Evolutionary conservation across 2,888 invertebrate genomes (phyloP).

Genomic region (Schizotus pectinicornis): DNA sequence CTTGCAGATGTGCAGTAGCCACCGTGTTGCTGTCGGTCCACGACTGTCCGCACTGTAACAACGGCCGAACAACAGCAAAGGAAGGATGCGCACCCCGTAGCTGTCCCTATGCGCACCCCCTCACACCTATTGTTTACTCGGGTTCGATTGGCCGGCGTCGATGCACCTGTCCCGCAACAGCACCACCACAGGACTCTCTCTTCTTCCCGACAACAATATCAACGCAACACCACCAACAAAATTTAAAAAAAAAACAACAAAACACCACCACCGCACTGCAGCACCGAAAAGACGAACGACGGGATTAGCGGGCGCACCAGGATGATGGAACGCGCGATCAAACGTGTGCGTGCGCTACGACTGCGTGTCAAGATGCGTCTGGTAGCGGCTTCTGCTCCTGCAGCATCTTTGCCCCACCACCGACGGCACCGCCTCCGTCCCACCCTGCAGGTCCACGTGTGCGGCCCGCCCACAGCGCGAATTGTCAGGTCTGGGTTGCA

Average conservation of each 20-base stretch:
- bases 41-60: constrained; percentile 51
- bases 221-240: constrained; percentile 29
- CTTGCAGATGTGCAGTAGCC: constrained; percentile 58
- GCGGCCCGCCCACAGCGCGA: constrained; percentile 55
- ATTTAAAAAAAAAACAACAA: constrained; percentile 36
- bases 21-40: constrained; percentile 51
- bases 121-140: constrained; percentile 53
- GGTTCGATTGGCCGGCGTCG: constrained; percentile 30
- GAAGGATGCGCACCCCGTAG: constrained; percentile 46
- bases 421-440: constrained; percentile 46
- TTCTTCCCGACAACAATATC: constrained; percentile 40
- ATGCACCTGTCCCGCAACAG: constrained; percentile 29
- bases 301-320: too few relatives aligned
- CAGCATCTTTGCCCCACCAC: constrained; percentile 50
- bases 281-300: too few relatives aligned
- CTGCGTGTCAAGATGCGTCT: constrained; percentile 59
- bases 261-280: constrained; percentile 11
- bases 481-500: constrained; percentile 50
- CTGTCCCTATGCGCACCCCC: constrained; percentile 48
- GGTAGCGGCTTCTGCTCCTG: constrained; percentile 44
- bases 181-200: constrained; percentile 23
- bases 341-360: constrained; percentile 52
- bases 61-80: constrained; percentile 40
- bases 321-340: constrained; percentile 37
- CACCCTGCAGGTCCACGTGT: constrained; percentile 55